Evolutionary conservation across 2,797 vertebrate genomes (phyloP), one percentile per base, ranked within the genome.

Genomic region (Hydrolagus colliei): DNA sequence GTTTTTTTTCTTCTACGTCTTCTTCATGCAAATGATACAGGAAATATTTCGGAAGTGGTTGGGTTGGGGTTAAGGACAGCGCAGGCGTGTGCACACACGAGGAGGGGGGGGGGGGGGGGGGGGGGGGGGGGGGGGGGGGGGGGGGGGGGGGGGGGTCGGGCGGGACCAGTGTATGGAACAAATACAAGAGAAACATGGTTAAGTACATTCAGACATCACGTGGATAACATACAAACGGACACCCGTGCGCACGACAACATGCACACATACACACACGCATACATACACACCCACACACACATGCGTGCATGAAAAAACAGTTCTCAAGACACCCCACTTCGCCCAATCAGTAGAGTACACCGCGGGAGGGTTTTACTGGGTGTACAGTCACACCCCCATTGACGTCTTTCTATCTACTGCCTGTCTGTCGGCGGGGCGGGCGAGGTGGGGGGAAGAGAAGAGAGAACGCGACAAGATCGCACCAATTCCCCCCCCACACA

Each of bases 21-120:
- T 91, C 91, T 89, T 92, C 95, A 95, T 95, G 94, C 95, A 95
- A 95, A 95, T 92, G 93, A 90, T 91, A 93, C 91, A 92, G 92
- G 92, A 92, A 92, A 93, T 91, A 90, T 91, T 93, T 88, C 91
- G 90, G 93, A 93, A 93, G 92, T 94, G 92, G 93, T 91, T 93
- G 93, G 93, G 91, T 93, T 90, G 92, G 92, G 89, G 94, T 91
- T 93, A 92, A 85, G 89, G 59, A 87, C 68, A 88, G 92, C 93
- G 93, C 93, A 78, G 88, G 84, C 91, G 90, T 90, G 89, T 52
- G 41, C 41, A 52, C 41, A 52, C 41, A 6, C 41, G 41, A 52
- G 41, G 41, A 6, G 41, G 41, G 41, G 41, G 41, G 1, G 41
- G 41, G 41, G 41, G 6, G 6, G 0, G 6, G 41, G 35, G 41